These are phyloP conservation scores for Nomada fucata DNA, from an alignment of 2,888 invertebrate species.

Conservation along the genomic window DNA sequence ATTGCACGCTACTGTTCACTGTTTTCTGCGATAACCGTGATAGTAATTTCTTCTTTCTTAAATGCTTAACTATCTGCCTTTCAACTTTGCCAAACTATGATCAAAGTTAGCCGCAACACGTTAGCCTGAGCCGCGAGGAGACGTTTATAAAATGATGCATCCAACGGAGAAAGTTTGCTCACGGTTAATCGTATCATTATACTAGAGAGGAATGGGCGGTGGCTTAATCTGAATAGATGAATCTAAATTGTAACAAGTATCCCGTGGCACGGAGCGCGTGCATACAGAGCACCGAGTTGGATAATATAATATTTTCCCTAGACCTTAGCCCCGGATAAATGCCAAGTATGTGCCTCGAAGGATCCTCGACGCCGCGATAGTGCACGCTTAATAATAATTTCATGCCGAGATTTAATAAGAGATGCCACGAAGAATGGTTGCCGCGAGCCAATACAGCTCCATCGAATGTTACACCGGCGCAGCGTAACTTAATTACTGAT, in stretches of 20 bases:
- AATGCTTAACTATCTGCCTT: too few relatives aligned
- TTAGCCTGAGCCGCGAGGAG: too few relatives aligned
- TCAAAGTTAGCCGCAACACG: too few relatives aligned
- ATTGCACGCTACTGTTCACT: not conserved
- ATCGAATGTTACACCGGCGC: conserved; percentile 42
- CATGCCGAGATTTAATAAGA: conserved; percentile 76
- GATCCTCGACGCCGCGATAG: conserved; percentile 57
- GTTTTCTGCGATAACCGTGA: not conserved
- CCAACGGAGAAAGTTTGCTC: not conserved
- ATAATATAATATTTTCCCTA: conserved; percentile 37
- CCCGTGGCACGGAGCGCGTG: conserved; percentile 20
- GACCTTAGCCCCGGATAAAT: conserved; percentile 46
- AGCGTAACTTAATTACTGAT: conserved; percentile 76
- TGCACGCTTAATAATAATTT: conserved; percentile 68
- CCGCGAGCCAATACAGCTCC: conserved; percentile 56
- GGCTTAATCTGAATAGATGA: conserved; percentile 62
- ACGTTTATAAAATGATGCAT: conserved; percentile 4
- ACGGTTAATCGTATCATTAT: conserved; percentile 32
- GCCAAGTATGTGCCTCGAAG: conserved; percentile 32
- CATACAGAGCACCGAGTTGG: conserved; percentile 14
- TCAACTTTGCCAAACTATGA: too few relatives aligned
- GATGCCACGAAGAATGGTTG: conserved; percentile 64
- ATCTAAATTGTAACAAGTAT: conserved; percentile 46
- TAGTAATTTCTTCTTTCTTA: not conserved
- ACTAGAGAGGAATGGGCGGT: not conserved